These are phyloP conservation scores for Adrianichthys oophorus DNA, from an alignment of 2,797 vertebrate species.

Conservation along the genomic window DNA sequence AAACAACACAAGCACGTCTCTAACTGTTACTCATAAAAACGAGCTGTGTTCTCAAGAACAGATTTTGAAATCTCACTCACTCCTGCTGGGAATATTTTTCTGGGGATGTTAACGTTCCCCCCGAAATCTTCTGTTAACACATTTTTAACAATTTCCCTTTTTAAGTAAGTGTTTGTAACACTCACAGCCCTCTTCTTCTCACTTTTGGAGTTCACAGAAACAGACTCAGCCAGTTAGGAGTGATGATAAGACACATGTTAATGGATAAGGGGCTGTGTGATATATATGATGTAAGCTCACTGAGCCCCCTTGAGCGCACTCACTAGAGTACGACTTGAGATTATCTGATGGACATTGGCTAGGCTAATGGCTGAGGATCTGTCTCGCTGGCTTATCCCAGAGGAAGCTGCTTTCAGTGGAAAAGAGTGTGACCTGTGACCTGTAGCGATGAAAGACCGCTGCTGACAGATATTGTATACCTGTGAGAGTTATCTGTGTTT, in stretches of 20 bases:
- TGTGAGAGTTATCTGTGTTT: conserved; percentile 76
- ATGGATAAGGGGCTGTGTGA: conserved; percentile 50
- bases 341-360: conserved; percentile 63
- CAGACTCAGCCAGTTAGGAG: conserved; percentile 35
- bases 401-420: conserved; percentile 69
- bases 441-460: conserved; percentile 65
- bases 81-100: conserved; percentile 43
- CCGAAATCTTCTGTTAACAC: conserved; percentile 67
- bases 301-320: conserved; percentile 43
- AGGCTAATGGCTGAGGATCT: conserved; percentile 56
- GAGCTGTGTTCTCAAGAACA: conserved; percentile 28
- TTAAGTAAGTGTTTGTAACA: conserved; percentile 59
- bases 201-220: conserved; percentile 37
- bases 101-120: conserved; percentile 56
- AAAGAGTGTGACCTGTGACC: conserved; percentile 73
- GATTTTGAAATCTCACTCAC: conserved; percentile 40
- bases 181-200: conserved; percentile 16
- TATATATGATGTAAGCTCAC: conserved; percentile 62
- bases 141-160: conserved; percentile 53
- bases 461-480: conserved; percentile 79
- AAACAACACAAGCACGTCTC: conserved; percentile 28
- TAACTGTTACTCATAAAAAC: conserved; percentile 23
- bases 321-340: conserved; percentile 49
- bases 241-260: conserved; percentile 62
- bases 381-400: conserved; percentile 68